Evolutionary conservation across 2,113 vertebrate species (phyloP).

Genomic region (Rallus limicola): DNA sequence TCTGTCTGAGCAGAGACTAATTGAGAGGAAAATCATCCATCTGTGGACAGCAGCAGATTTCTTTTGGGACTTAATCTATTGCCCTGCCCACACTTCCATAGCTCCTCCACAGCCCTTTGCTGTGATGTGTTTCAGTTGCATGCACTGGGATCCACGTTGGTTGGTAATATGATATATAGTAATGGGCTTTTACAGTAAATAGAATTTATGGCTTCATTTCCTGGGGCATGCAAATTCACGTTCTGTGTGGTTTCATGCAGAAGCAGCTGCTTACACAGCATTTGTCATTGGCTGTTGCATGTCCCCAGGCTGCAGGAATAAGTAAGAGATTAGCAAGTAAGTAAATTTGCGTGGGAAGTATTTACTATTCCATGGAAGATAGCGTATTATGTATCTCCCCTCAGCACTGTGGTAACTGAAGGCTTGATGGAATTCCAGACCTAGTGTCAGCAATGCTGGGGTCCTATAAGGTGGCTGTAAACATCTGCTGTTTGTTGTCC

Average conservation of each 20-base stretch:
- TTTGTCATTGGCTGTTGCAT: background rate
- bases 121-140: background rate
- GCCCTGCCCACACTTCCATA: background rate
- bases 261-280: conserved; percentile 2
- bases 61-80: background rate
- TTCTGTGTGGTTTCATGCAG: background rate
- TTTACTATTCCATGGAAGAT: background rate
- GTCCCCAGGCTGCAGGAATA: background rate
- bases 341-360: background rate
- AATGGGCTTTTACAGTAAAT: conserved; percentile 39
- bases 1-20: background rate
- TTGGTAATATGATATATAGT: background rate
- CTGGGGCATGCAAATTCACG: conserved; percentile 18
- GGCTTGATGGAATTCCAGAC: background rate
- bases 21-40: background rate
- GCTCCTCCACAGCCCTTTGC: background rate
- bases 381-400: background rate
- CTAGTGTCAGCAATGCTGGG: background rate
- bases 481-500: background rate
- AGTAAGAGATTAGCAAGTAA: background rate
- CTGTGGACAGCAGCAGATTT: background rate
- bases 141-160: background rate
- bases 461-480: accelerated
- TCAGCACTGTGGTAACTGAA: background rate
- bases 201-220: conserved; percentile 35